phyloP scores from a whole-genome alignment of 1,140 invertebrate genomes.

The Bilobella aurantiaca region DNA sequence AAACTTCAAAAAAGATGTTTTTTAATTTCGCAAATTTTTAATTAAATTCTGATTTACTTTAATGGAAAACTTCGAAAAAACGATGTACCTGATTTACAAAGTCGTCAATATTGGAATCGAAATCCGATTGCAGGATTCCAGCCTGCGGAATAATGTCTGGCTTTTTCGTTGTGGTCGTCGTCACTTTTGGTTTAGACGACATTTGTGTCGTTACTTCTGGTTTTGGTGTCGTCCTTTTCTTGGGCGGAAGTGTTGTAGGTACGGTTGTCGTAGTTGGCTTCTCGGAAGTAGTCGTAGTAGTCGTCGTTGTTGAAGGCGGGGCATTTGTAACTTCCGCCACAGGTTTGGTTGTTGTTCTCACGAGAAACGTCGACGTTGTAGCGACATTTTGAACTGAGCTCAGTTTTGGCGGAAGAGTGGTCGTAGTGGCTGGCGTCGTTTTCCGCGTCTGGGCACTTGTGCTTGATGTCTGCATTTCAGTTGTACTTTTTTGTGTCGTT shows the following conservation, averaged over 20 bases:
- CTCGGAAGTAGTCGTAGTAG: conserved; percentile 14
- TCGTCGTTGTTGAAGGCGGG: conserved; percentile 15
- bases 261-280: conserved; percentile 13
- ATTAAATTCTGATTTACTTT: too few species aligned
- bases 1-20: too few species aligned
- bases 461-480: too few species aligned
- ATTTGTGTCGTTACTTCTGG: conserved; percentile 31
- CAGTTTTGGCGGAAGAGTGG: conserved; percentile 35
- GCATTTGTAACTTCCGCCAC: conserved; percentile 35
- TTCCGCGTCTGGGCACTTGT: conserved; percentile 28
- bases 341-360: conserved; percentile 36
- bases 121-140: conserved; percentile 23
- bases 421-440: conserved; percentile 40
- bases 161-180: conserved; percentile 37
- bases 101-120: conserved; percentile 34
- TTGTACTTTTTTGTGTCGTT: too few species aligned
- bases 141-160: conserved; percentile 28
- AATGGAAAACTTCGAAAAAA: too few species aligned
- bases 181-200: conserved; percentile 36
- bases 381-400: conserved; percentile 1
- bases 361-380: background rate
- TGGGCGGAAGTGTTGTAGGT: conserved; percentile 40
- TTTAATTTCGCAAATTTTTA: background rate
- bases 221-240: conserved; percentile 35
- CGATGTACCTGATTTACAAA: conserved; percentile 34